phyloP scores from a whole-genome alignment of 1,140 invertebrate species.

The Saccostrea cuccullata region DNA sequence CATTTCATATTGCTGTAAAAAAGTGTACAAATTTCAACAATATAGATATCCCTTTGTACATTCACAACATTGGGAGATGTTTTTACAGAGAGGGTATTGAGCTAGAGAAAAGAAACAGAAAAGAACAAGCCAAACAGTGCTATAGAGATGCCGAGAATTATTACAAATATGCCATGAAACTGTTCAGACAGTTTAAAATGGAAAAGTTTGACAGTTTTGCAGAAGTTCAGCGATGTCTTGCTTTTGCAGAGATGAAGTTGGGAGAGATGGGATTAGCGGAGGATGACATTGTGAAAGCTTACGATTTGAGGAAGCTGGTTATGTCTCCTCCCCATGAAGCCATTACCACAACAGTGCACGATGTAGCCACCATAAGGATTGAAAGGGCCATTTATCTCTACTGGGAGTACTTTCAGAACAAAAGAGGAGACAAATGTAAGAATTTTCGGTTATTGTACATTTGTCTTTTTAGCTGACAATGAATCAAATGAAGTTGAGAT shows the following conservation, averaged over 20 bases:
- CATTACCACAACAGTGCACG: background rate
- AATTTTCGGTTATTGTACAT: background rate
- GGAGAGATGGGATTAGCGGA: background rate
- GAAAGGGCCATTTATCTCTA: background rate
- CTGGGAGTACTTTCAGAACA: slow-evolving; percentile 19
- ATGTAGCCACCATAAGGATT: background rate
- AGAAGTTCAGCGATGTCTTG: background rate
- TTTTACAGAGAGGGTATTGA: slow-evolving; percentile 30
- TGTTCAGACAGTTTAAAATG: background rate
- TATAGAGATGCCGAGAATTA: background rate
- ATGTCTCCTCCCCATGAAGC: background rate
- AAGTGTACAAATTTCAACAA: slow-evolving; percentile 28
- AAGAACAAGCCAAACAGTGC: background rate
- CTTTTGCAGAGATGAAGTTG: background rate
- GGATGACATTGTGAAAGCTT: background rate
- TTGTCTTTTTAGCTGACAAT: background rate
- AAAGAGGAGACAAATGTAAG: background rate
- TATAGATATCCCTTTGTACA: slow-evolving; percentile 29
- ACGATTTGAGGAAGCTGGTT: background rate
- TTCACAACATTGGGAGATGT: slow-evolving; percentile 41
- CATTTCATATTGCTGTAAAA: background rate
- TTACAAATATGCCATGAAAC: background rate
- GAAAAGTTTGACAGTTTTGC: slow-evolving; percentile 31
- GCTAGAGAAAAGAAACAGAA: background rate
- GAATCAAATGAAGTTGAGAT: too few species aligned